A percentile compares a stretch with the other conserved stretches of the same genome.
phyloP scores from a whole-genome alignment of 1,140 invertebrate genomes.

The Drosophila ficusphila region DNA sequence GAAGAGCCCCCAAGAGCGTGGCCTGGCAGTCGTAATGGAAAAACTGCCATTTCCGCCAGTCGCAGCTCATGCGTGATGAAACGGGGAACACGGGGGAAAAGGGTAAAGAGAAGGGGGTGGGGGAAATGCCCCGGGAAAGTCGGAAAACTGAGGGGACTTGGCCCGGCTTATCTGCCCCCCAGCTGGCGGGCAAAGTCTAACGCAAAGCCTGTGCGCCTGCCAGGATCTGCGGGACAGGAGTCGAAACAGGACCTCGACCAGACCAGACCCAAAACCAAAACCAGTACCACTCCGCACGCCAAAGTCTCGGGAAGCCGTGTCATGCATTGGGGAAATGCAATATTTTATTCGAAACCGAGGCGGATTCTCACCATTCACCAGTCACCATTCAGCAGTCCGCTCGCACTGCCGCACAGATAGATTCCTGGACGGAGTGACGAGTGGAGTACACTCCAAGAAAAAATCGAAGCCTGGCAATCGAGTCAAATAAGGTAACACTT shows the following conservation, averaged over 20 bases:
- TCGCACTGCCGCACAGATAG: constrained; percentile 34
- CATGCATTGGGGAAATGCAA: constrained; percentile 73
- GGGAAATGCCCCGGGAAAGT: background rate
- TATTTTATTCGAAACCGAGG: constrained; percentile 76
- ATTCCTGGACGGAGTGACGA: constrained; percentile 38
- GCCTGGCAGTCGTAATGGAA: constrained; percentile 66
- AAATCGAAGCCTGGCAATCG: background rate
- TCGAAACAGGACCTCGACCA: constrained; percentile 4
- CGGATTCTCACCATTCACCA: constrained; percentile 45
- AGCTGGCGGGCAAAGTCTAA: constrained; percentile 38
- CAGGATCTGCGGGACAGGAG: background rate
- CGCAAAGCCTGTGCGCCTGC: constrained; percentile 1
- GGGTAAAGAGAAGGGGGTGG: no score
- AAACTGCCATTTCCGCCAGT: constrained; percentile 74
- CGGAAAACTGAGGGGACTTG: constrained; percentile 1
- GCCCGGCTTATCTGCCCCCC: constrained; percentile 40
- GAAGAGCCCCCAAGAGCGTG: constrained; percentile 34
- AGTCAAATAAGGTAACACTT: background rate
- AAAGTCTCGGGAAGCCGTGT: constrained; percentile 31
- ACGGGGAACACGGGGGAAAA: no score
- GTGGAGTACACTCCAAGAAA: constrained; percentile 25
- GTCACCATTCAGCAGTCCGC: no score
- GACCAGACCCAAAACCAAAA: background rate
- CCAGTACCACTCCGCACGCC: no score
- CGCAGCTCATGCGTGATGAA: constrained; percentile 59